Base-by-base conservation (phyloP, 2,797 vertebrate genomes). In the Gadopsis marmoratus region DNA sequence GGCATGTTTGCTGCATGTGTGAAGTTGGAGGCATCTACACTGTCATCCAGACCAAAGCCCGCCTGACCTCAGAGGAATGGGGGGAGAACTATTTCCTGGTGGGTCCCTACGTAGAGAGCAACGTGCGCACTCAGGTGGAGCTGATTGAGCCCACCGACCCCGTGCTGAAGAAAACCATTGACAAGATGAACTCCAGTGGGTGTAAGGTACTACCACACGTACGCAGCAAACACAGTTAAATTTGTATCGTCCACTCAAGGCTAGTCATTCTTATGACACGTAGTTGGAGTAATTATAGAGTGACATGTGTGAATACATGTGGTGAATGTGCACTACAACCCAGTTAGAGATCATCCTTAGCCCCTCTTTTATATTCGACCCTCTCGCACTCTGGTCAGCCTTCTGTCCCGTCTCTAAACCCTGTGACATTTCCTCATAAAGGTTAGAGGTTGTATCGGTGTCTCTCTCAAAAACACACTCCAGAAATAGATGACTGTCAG, bases 21-120 rank as follows among this genome's bases (percentile, higher is more conserved):
- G 33, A 84, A 99, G 97, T 99, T 83, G 97, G 97, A 12, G 97
- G 97, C 74, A 99, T 99, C 93, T 99, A 97, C 95, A 98, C 97
- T 0, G 97, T 99, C 92, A 97, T 99, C 91, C 97, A 99, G 94
- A 98, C 97, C 47, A 99, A 98, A 93, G 97, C 97, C 4, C 97
- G 97, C 74, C 94, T 97, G 93, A 98, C 97, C 3, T 89, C 95
- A 1, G 97, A 97, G 56, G 97, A 98, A 89, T 98, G 97, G 97
- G 97, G 97, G 0, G 97, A 98, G 92, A 97, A 97, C 94, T 98
- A 98, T 94, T 97, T 97, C 88, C 95, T 98, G 81, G 96, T 98
- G 67, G 97, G 97, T 19, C 97, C 97, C 0, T 98, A 98, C 70
- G 94, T 96, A 81, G 97, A 98, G 93, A 96, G 96, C 91, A 97